Percentiles rank a stretch among this genome's conserved stretches.
Conservation (phyloP, 2,888 invertebrate genomes). For the Brachycybe producta region DNA sequence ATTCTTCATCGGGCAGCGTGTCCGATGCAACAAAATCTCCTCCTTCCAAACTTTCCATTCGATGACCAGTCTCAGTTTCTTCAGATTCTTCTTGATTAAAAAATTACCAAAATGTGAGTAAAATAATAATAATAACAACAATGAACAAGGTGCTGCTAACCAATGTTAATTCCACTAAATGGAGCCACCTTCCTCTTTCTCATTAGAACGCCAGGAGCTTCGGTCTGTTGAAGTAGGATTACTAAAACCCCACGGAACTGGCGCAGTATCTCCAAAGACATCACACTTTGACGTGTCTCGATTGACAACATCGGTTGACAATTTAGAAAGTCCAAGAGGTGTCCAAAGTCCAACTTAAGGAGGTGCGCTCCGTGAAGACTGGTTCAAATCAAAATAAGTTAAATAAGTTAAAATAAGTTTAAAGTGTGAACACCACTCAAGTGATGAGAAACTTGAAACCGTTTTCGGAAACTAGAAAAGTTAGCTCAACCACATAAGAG, state of each 20-base stretch:
- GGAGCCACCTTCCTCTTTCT: not conserved
- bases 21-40: not conserved
- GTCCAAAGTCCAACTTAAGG: constrained; percentile 65
- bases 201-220: constrained; percentile 35
- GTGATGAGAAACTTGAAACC: too few relatives aligned
- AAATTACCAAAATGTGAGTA: too few relatives aligned
- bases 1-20: constrained; percentile 15
- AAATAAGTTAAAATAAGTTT: not conserved
- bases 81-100: too few relatives aligned
- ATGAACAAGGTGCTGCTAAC: not conserved
- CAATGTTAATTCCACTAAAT: not conserved
- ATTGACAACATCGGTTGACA: constrained; percentile 29
- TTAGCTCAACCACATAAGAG: too few relatives aligned
- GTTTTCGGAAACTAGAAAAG: too few relatives aligned
- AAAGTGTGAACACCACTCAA: too few relatives aligned
- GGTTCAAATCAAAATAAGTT: constrained; percentile 16
- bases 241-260: constrained; percentile 76
- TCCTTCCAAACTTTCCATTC: not conserved
- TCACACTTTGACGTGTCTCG: constrained; percentile 31
- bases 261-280: constrained; percentile 43
- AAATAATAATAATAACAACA: not conserved
- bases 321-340: constrained; percentile 60
- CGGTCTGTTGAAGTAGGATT: constrained; percentile 51
- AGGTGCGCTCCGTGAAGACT: constrained; percentile 63
- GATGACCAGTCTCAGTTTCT: not conserved